phyloP scores from a whole-genome alignment of 2,888 invertebrate genomes.

The Plebejus argus region DNA sequence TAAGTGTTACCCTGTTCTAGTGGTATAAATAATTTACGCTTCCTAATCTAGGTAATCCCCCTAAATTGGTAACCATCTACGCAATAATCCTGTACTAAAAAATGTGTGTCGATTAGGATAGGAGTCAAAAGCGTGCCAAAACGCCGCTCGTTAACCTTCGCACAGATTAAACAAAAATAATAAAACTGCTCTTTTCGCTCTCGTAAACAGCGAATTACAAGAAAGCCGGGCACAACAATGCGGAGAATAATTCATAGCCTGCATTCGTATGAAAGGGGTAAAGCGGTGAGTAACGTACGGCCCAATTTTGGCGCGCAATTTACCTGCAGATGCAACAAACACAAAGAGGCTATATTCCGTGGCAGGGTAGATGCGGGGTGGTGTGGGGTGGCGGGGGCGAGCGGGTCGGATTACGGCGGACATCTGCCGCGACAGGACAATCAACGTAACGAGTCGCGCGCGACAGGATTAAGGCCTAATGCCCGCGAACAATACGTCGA shows the following conservation, averaged over 20 bases:
- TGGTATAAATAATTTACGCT: not conserved
- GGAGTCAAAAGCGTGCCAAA: not conserved
- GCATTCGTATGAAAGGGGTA: constrained; percentile 65
- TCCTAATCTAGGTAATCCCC: not conserved
- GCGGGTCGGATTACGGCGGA: constrained; percentile 74
- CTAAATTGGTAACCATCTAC: not conserved
- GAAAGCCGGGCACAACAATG: constrained; percentile 71
- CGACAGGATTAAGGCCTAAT: constrained; percentile 77
- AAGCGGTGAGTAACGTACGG: constrained; percentile 64
- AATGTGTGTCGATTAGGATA: not conserved
- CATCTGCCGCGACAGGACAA: constrained; percentile 77
- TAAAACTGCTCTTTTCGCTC: constrained; percentile 40
- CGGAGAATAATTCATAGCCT: constrained; percentile 73
- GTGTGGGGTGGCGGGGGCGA: constrained; percentile 47
- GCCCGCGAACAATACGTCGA: constrained; percentile 72
- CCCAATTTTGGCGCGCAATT: constrained; percentile 76
- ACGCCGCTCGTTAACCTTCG: constrained; percentile 13
- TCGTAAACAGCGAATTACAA: constrained; percentile 49
- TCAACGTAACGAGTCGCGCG: constrained; percentile 76
- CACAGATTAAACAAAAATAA: constrained; percentile 37
- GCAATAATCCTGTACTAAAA: not conserved
- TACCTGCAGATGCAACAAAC: constrained; percentile 80
- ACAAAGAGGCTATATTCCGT: constrained; percentile 75
- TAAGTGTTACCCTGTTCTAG: not conserved
- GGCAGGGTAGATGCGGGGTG: constrained; percentile 49